Evolutionary conservation across 2,113 vertebrate genomes (phyloP).

Genomic region (Myanophis thanlyinensis): DNA sequence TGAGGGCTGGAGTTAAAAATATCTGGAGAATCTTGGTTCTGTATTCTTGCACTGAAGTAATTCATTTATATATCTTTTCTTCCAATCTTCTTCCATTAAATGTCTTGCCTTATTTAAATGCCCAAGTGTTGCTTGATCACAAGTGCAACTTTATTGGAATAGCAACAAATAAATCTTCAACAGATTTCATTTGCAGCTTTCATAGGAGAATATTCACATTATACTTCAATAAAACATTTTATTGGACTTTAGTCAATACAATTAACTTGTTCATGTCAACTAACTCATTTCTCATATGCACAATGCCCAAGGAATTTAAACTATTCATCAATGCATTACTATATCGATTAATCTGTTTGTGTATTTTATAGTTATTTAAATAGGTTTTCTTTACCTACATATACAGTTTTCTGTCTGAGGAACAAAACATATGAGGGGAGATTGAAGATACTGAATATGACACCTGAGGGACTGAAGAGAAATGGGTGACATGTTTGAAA

Average conservation of each 20-base stretch:
- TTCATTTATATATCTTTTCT: not conserved
- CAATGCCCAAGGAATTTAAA: not conserved
- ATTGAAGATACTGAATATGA: not conserved
- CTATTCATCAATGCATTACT: not conserved
- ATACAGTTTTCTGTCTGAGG: not conserved
- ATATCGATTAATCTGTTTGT: too few relatives aligned
- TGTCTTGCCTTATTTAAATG: not conserved
- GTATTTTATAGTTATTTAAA: not conserved
- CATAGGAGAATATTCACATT: not conserved
- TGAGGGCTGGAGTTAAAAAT: not conserved
- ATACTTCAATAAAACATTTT: not conserved
- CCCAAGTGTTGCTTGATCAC: not conserved
- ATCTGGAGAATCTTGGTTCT: not conserved
- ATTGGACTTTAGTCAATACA: not conserved
- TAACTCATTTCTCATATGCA: not conserved
- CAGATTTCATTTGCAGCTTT: not conserved
- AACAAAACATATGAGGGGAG: not conserved
- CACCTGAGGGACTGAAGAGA: not conserved
- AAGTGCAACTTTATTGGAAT: not conserved
- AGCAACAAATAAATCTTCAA: too few relatives aligned
- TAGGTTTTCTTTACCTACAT: not conserved
- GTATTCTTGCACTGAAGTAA: not conserved
- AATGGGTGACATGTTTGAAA: not conserved
- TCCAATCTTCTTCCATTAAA: not conserved
- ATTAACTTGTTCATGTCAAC: not conserved